A percentile compares a stretch with the other conserved stretches of the same genome.
These are phyloP conservation scores for Arizona elegans DNA, from an alignment of 2,113 vertebrate genomes.

Conservation along the genomic window DNA sequence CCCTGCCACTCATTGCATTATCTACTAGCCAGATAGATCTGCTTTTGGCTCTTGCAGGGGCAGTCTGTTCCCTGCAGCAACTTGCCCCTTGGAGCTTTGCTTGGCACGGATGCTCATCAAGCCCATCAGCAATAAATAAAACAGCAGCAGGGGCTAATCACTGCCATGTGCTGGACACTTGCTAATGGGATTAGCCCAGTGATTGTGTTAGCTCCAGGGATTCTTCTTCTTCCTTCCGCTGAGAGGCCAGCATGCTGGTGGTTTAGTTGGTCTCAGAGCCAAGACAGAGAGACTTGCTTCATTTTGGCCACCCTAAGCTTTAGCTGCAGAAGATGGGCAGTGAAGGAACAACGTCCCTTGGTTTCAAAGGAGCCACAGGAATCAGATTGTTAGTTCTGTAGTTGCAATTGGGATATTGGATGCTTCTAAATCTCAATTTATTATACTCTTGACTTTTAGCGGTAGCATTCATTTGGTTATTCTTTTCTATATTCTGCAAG, in stretches of 20 bases:
- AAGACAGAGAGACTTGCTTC: background rate
- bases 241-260: fast-evolving
- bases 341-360: background rate
- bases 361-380: background rate
- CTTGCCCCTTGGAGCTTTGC: background rate
- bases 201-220: slow-evolving; percentile 51
- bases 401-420: background rate
- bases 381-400: background rate
- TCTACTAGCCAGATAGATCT: background rate
- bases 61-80: background rate
- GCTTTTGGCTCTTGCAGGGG: background rate
- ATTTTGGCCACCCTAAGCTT: background rate
- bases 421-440: background rate
- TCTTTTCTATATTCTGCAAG: too few species aligned
- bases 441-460: background rate
- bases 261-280: background rate
- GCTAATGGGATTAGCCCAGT: slow-evolving; percentile 57
- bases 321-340: background rate
- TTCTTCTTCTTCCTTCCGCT: slow-evolving; percentile 50
- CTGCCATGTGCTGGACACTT: slow-evolving; percentile 56
- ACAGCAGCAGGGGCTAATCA: slow-evolving; percentile 53
- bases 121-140: slow-evolving; percentile 35
- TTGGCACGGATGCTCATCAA: slow-evolving; percentile 37
- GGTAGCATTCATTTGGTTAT: background rate
- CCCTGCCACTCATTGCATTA: background rate